A percentile compares a stretch with the other conserved stretches of the same genome.
These are phyloP conservation scores for Porites rus DNA, from an alignment of 92 coral and sea anemone species.

Conservation along the genomic window DNA sequence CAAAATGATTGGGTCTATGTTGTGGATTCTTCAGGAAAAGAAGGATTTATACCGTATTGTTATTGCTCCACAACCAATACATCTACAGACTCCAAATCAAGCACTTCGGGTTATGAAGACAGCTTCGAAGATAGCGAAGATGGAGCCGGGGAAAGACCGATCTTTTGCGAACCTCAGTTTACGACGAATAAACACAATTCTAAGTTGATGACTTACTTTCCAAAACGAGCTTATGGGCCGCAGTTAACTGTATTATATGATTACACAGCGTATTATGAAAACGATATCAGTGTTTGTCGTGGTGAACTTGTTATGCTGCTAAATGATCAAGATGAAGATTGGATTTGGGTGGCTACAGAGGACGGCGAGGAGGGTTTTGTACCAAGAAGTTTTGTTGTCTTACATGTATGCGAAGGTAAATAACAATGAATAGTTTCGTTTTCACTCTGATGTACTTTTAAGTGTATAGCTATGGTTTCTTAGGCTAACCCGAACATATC, in stretches of 20 bases:
- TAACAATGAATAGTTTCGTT: background rate
- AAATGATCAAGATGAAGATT: constrained; percentile 89
- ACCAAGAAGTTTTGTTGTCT: constrained; percentile 80
- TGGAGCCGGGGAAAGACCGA: constrained; percentile 56
- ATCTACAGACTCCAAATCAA: constrained; percentile 76
- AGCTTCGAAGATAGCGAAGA: constrained; percentile 74
- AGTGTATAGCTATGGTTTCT: background rate
- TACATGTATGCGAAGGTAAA: constrained; percentile 93
- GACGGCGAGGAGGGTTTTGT: constrained; percentile 91
- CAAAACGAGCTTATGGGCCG: constrained; percentile 89
- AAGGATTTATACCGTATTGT: constrained; percentile 80
- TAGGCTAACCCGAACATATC: too few relatives aligned
- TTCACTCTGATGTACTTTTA: background rate
- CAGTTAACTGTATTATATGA: constrained; percentile 80
- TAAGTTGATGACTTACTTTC: constrained; percentile 74
- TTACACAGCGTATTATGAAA: constrained; percentile 81
- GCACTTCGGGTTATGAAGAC: constrained; percentile 85
- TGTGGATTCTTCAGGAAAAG: constrained; percentile 74
- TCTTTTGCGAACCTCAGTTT: constrained; percentile 15
- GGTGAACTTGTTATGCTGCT: constrained; percentile 88
- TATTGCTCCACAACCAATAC: constrained; percentile 74
- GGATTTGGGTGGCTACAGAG: constrained; percentile 84
- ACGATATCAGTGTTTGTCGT: constrained; percentile 79
- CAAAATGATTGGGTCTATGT: constrained; percentile 89
- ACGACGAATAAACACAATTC: constrained; percentile 45